Conservation (phyloP, 1,140 invertebrate genomes). For the Phthorimaea operculella region DNA sequence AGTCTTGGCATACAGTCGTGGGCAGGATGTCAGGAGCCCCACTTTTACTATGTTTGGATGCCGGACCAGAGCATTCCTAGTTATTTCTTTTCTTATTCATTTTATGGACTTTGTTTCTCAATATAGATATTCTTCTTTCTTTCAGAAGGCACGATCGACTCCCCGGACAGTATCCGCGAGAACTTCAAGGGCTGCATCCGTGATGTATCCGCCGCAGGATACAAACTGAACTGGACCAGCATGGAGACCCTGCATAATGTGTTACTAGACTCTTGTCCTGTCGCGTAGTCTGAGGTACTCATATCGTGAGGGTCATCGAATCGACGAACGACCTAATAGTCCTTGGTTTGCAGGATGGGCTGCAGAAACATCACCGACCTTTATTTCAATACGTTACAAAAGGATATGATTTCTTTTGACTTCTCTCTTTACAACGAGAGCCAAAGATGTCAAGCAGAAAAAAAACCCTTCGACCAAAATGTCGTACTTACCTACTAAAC, state of each 20-base stretch:
- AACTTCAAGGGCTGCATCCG: constrained; percentile 94
- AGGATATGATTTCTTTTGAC: too few relatives aligned
- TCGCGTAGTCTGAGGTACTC: constrained; percentile 31
- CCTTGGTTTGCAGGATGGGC: too few relatives aligned
- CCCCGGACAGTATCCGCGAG: constrained; percentile 71
- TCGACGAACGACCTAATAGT: too few relatives aligned
- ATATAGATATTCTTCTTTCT: constrained; percentile 12
- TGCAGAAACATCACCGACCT: too few relatives aligned
- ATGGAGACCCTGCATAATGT: constrained; percentile 86
- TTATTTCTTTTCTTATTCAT: too few relatives aligned
- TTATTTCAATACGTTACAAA: too few relatives aligned
- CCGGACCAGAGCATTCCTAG: constrained; percentile 19
- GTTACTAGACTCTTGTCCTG: constrained; percentile 85
- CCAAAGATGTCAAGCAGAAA: too few relatives aligned
- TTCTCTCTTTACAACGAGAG: too few relatives aligned
- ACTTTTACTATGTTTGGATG: constrained; percentile 79
- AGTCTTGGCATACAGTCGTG: constrained; percentile 88
- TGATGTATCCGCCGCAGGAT: constrained; percentile 76
- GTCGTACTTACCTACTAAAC: too few relatives aligned
- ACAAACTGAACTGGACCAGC: constrained; percentile 81
- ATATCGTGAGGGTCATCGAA: too few relatives aligned
- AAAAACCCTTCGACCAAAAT: too few relatives aligned
- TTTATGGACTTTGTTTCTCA: too few relatives aligned
- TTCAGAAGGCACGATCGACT: constrained; percentile 72
- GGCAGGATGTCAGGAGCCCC: constrained; percentile 78